These are phyloP conservation scores for Mongoloraphidia duomilia DNA, from an alignment of 2,888 invertebrate species.

Conservation along the genomic window DNA sequence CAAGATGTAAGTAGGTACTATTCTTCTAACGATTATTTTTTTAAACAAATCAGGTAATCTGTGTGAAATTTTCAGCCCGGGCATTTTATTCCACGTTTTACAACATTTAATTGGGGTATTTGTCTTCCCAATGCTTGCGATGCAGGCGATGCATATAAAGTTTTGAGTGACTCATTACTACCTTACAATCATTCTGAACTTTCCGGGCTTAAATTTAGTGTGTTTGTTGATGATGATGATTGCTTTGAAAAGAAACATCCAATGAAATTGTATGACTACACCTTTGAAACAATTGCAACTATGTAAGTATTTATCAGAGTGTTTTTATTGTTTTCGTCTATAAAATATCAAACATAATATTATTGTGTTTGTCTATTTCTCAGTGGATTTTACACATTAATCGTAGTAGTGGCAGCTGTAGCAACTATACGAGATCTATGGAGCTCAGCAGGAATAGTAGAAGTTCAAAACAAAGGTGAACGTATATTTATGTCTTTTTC, in stretches of 20 bases:
- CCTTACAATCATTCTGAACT: constrained; percentile 38
- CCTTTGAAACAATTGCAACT: constrained; percentile 23
- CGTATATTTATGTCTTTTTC: constrained; percentile 41
- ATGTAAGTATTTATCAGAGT: constrained; percentile 4
- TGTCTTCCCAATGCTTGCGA: constrained; percentile 52
- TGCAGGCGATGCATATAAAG: constrained; percentile 39
- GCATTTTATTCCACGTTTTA: constrained; percentile 57
- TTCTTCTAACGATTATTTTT: background rate
- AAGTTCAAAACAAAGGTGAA: constrained; percentile 20
- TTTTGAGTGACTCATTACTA: constrained; percentile 41
- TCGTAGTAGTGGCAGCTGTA: constrained; percentile 30
- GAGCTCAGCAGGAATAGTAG: constrained; percentile 11
- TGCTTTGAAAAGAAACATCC: constrained; percentile 36
- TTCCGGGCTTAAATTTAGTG: constrained; percentile 39
- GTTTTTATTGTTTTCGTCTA: background rate
- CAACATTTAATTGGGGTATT: constrained; percentile 54
- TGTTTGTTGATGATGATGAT: constrained; percentile 41
- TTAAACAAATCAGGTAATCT: background rate
- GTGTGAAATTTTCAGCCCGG: constrained; percentile 38
- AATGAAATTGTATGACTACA: constrained; percentile 31
- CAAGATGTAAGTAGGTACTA: constrained; percentile 37
- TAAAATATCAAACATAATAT: background rate
- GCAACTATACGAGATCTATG: constrained; percentile 32
- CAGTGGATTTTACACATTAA: constrained; percentile 32
- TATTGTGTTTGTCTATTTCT: constrained; percentile 12